Evolutionary conservation across 2,113 vertebrate species (phyloP).

Genomic region (Caranx ignobilis): DNA sequence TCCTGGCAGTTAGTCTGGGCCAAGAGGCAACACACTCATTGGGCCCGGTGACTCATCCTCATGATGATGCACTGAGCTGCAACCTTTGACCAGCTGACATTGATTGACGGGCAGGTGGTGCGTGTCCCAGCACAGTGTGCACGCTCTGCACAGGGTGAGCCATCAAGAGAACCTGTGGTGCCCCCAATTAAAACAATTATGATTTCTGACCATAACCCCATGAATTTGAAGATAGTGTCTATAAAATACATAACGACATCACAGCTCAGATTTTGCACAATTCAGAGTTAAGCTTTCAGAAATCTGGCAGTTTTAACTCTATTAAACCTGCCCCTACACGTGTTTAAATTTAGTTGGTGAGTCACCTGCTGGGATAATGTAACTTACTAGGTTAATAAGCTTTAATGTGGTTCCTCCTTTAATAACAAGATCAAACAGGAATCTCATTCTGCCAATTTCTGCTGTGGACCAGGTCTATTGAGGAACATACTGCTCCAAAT

Average conservation of each 20-base stretch:
- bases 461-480: not conserved
- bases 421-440: not conserved
- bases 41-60: slow-evolving; percentile 5
- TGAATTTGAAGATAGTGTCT: not conserved
- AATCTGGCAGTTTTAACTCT: not conserved
- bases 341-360: not conserved
- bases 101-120: slow-evolving; percentile 47
- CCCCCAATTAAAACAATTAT: not conserved
- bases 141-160: not conserved
- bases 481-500: not conserved
- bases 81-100: slow-evolving; percentile 49
- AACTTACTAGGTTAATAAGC: not conserved
- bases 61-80: slow-evolving; percentile 33
- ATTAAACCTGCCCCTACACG: not conserved
- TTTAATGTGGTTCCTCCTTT: not conserved
- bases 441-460: not conserved
- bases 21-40: slow-evolving; percentile 9
- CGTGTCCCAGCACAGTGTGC: not conserved
- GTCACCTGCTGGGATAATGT: not conserved
- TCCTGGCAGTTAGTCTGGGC: slow-evolving; percentile 35
- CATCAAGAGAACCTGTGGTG: slow-evolving; percentile 1
- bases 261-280: not conserved
- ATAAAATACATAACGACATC: not conserved
- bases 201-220: not conserved
- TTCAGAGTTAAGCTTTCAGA: not conserved